phyloP scores from a whole-genome alignment of 1,140 invertebrate genomes.

The Asbolus verrucosus region DNA sequence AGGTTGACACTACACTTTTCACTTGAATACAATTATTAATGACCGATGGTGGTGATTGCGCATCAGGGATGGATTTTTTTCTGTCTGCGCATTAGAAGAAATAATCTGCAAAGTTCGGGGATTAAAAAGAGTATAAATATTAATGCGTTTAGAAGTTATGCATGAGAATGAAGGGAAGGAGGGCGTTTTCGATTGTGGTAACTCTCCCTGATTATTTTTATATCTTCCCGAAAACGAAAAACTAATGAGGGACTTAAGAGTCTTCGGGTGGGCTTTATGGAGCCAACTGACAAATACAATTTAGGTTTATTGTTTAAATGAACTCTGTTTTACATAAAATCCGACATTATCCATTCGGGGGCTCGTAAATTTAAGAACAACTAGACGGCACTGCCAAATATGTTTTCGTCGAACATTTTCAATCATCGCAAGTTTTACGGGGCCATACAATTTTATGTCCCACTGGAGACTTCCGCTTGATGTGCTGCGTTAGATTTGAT shows the following conservation, averaged over 20 bases:
- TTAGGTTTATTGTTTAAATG: slow-evolving; percentile 39
- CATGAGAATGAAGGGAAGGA: too few relatives aligned
- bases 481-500: slow-evolving; percentile 55
- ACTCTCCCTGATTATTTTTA: too few relatives aligned
- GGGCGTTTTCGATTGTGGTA: too few relatives aligned
- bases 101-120: too few relatives aligned
- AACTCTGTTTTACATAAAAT: slow-evolving; percentile 42
- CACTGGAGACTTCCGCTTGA: slow-evolving; percentile 52
- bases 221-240: too few relatives aligned
- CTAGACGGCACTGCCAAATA: slow-evolving; percentile 42
- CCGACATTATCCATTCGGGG: background rate
- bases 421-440: slow-evolving; percentile 55
- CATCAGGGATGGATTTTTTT: too few relatives aligned
- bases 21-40: slow-evolving; percentile 30
- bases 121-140: too few relatives aligned
- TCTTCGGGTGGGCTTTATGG: too few relatives aligned
- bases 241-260: too few relatives aligned
- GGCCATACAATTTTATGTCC: slow-evolving; percentile 54
- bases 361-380: slow-evolving; percentile 38
- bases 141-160: too few relatives aligned
- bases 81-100: too few relatives aligned
- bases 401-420: slow-evolving; percentile 54
- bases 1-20: slow-evolving; percentile 20
- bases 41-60: background rate
- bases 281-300: slow-evolving; percentile 11